Conservation (phyloP, 2,797 vertebrate genomes). For the Acanthurus leucopareius region DNA sequence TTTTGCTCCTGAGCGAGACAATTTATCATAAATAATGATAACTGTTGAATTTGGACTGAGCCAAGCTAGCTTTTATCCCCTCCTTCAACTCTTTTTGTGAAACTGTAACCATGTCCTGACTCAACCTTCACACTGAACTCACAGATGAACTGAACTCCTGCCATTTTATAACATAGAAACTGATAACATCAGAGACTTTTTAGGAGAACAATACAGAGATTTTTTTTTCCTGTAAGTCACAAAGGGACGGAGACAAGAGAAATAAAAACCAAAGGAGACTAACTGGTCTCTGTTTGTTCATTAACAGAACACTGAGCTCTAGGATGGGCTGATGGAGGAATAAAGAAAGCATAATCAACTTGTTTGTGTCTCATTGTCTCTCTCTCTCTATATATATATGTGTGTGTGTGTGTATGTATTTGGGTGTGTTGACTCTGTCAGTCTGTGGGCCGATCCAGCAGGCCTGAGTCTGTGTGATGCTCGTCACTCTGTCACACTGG, state of each 20-base stretch:
- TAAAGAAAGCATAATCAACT: slow-evolving; percentile 22
- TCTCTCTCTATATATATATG: not conserved
- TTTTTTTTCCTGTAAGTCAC: not conserved
- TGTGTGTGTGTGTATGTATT: not conserved
- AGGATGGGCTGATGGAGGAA: not conserved
- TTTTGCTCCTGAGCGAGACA: no score
- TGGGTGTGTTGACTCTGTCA: slow-evolving; percentile 11
- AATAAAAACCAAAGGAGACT: not conserved
- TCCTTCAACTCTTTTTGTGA: no score
- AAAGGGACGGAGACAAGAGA: not conserved
- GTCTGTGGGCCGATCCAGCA: slow-evolving; percentile 38
- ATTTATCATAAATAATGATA: no score
- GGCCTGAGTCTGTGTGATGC: slow-evolving; percentile 42
- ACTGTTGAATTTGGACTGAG: no score
- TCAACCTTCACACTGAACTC: no score
- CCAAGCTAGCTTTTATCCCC: no score
- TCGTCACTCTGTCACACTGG: slow-evolving; percentile 68
- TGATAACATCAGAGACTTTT: not conserved
- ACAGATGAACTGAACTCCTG: no score
- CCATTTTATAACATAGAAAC: no score
- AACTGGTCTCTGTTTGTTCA: no score
- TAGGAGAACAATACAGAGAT: not conserved
- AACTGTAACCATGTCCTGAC: no score
- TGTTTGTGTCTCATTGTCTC: slow-evolving; percentile 9
- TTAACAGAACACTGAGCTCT: no score